Conservation (phyloP, 2,113 vertebrate genomes). For the Myrmecobius fasciatus region DNA sequence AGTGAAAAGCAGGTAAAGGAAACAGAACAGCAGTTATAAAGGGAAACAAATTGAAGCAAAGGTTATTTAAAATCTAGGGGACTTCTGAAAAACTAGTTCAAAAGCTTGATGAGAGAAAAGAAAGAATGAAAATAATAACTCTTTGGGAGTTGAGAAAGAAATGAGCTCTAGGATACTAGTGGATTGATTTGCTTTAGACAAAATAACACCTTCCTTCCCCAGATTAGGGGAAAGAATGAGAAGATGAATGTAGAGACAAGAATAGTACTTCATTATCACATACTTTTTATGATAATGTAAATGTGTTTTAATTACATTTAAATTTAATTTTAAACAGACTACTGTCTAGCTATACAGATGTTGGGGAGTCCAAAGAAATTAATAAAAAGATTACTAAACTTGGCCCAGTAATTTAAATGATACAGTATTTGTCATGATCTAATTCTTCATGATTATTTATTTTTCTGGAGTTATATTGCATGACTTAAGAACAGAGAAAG, state of each 20-base stretch:
- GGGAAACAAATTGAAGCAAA: not conserved
- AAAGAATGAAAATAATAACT: not conserved
- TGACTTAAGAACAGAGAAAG: not conserved
- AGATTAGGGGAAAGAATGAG: not conserved
- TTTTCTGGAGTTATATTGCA: not conserved
- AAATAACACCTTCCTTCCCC: not conserved
- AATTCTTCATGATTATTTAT: not conserved
- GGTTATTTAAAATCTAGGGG: not conserved
- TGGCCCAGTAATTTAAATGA: conserved; percentile 17
- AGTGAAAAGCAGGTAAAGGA: not conserved
- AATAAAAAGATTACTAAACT: conserved; percentile 32
- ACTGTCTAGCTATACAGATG: conserved; percentile 19
- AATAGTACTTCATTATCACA: not conserved
- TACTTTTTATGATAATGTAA: not conserved
- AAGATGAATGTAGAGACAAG: not conserved
- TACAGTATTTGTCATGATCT: conserved; percentile 9
- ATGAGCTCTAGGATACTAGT: conserved; percentile 13
- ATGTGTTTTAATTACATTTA: not conserved
- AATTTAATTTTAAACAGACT: not conserved
- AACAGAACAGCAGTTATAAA: not conserved
- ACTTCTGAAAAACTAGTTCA: not conserved
- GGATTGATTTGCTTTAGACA: conserved; percentile 22
- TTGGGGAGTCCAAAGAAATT: not conserved
- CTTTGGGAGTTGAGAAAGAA: conserved; percentile 13
- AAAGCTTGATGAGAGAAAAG: not conserved